phyloP scores from a whole-genome alignment of 2,888 invertebrate species.

The Tenthredo distinguenda region DNA sequence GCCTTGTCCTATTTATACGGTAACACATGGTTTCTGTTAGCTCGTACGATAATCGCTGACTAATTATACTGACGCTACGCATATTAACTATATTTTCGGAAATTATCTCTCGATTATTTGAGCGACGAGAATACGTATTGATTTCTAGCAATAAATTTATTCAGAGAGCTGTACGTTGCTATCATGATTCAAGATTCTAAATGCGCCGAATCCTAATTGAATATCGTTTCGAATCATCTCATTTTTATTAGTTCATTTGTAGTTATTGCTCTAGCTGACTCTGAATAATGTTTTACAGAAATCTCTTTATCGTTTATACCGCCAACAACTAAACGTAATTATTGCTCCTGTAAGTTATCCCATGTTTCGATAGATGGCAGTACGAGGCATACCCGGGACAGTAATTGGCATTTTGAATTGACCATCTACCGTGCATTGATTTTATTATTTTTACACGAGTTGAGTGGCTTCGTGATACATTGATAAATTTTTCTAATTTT shows the following conservation, averaged over 20 bases:
- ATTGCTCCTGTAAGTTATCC: not conserved
- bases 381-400: not conserved
- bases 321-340: not conserved
- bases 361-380: constrained; percentile 24
- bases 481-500: too few species aligned
- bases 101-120: not conserved
- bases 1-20: not conserved
- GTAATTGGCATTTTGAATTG: not conserved
- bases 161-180: not conserved
- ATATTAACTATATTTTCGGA: not conserved
- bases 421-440: not conserved
- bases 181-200: not conserved
- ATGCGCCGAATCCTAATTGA: not conserved
- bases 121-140: not conserved
- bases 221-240: not conserved
- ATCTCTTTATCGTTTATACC: not conserved
- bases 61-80: not conserved
- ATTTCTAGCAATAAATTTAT: not conserved
- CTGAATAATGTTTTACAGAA: not conserved
- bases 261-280: not conserved
- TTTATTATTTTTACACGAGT: not conserved
- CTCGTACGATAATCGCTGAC: not conserved
- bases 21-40: constrained; percentile 16
- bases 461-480: not conserved
- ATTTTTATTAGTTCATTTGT: not conserved